Conservation (phyloP, 2,888 invertebrate species). For the Litoditis marina region DNA sequence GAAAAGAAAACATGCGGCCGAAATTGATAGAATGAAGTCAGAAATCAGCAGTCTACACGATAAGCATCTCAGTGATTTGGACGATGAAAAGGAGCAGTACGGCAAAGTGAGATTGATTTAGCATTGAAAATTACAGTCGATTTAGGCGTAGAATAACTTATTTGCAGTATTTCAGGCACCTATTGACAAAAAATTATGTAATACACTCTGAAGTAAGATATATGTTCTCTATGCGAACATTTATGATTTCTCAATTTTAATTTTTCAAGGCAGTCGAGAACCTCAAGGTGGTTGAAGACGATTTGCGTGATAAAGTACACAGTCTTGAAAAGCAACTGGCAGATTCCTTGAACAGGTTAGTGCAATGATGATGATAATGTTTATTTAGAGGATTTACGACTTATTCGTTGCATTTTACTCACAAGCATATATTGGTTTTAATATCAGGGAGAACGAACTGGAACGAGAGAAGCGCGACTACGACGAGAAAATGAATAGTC, state of each 20-base stretch:
- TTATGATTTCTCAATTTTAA: too few relatives aligned
- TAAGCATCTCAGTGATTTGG: conserved; percentile 56
- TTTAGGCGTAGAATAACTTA: neutral
- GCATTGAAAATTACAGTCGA: too few relatives aligned
- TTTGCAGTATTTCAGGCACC: neutral
- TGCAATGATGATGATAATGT: conserved; percentile 7
- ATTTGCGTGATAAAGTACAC: conserved; percentile 51
- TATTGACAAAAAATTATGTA: too few relatives aligned
- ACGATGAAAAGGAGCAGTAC: conserved; percentile 57
- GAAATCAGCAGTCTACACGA: conserved; percentile 54
- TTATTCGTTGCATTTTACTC: too few relatives aligned
- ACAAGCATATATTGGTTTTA: too few relatives aligned
- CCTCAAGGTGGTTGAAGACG: conserved; percentile 51
- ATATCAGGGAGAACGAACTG: conserved; percentile 56
- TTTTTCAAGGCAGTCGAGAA: conserved; percentile 48
- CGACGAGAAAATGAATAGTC: conserved; percentile 55
- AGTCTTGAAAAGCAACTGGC: conserved; percentile 54
- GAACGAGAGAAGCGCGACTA: conserved; percentile 57
- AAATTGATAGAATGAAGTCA: conserved; percentile 55
- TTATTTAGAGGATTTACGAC: too few relatives aligned
- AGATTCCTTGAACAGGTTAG: conserved; percentile 55
- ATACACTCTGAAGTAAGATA: too few relatives aligned
- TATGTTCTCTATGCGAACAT: too few relatives aligned
- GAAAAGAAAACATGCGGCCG: conserved; percentile 54
- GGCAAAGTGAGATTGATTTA: conserved; percentile 38